Evolutionary conservation across 2,797 vertebrate genomes (phyloP), one percentile per base, ranked within the genome.

Genomic region (Ambastaia sidthimunki): DNA sequence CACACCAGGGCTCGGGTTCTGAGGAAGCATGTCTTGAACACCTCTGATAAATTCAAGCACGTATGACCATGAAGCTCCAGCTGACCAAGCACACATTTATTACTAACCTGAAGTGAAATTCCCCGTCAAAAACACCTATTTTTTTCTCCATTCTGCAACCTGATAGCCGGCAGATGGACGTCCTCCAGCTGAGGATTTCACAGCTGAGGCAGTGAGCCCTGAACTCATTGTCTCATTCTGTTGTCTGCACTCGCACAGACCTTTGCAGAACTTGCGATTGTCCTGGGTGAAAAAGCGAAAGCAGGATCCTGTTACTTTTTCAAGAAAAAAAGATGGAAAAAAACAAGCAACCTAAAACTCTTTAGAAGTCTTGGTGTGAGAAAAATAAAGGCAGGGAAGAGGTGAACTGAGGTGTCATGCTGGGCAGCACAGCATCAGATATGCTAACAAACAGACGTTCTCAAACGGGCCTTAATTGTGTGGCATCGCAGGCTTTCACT

Each of bases 291-390:
- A 80, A 84, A 88, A 63, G 57, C 19, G 77, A 85, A 82, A 87
- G 86, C 84, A 75, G 84, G 90, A 91, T 94, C 88, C 37, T 89
- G 88, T 94, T 93, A 92, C 92, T 86, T 90, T 91, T 88, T 87
- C 88, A 91, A 90, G 89, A 90, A 87, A 85, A 65, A 67, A 75
- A 87, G 81, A n/a, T 28, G 28, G n/a, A 78, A 83, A 80, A 86
- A 87, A 80, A 68, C 37, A 78, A 1, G 82, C 73, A 92, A 92
- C 83, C 78, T 85, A 90, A 93, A 89, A 90, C 90, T 88, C 81
- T 83, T 76, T 79, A 87, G 89, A 91, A 88, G 86, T 89, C 86
- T 52, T 54, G 81, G 83, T 90, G 80, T 84, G 77, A 78, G 57
- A 72, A 68, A 87, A 88, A 82, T 15, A 54, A 21, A 87, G 83